These are phyloP conservation scores for Calameuta idolon DNA, from an alignment of 2,888 invertebrate species.

Conservation along the genomic window DNA sequence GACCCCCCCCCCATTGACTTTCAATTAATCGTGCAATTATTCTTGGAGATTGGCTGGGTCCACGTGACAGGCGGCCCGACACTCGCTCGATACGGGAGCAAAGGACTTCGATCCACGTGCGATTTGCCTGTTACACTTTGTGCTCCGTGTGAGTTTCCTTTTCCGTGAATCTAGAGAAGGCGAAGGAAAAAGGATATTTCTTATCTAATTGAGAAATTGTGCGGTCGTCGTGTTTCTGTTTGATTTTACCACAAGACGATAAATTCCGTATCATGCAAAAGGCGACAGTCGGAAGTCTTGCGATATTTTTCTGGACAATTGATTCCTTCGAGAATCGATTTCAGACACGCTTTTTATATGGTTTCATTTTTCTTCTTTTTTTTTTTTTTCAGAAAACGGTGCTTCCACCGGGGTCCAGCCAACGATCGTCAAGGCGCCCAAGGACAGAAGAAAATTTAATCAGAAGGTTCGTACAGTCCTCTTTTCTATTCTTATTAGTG, in stretches of 20 bases:
- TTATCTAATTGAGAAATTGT: background rate
- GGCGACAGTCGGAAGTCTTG: background rate
- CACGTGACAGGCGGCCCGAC: background rate
- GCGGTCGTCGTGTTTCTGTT: background rate
- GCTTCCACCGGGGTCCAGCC: slow-evolving; percentile 55
- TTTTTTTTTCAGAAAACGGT: slow-evolving; percentile 59
- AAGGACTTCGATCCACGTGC: background rate
- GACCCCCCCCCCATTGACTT: background rate
- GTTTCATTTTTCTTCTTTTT: slow-evolving; percentile 9
- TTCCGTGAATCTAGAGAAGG: background rate
- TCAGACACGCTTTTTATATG: background rate
- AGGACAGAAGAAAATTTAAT: slow-evolving; percentile 69
- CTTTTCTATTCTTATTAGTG: background rate
- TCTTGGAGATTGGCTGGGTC: background rate
- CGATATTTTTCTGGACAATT: background rate
- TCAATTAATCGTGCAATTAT: background rate
- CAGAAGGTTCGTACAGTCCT: slow-evolving; percentile 65
- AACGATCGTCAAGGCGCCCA: slow-evolving; percentile 66
- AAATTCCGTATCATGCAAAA: background rate
- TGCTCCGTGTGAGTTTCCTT: too few species aligned
- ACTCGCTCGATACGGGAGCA: background rate
- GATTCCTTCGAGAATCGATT: background rate
- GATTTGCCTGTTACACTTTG: background rate
- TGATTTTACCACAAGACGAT: background rate
- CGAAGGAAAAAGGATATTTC: background rate